Evolutionary conservation across 2,797 vertebrate species (phyloP), one percentile per base, ranked within the genome.

Genomic region (Gephyroberyx darwinii): DNA sequence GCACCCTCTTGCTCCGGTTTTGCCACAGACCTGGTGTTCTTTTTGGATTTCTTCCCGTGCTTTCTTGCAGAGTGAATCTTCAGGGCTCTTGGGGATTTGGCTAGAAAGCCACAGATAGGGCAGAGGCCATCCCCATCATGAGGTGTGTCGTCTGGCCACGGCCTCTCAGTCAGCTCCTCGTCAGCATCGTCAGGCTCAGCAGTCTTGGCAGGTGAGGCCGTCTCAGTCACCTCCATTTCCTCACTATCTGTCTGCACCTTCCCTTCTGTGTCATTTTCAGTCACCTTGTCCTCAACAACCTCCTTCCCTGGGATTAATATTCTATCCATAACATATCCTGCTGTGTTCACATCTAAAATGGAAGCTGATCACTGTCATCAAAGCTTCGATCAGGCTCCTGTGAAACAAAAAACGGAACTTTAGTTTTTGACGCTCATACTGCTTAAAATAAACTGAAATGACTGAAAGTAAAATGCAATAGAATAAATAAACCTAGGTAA

Each of bases 31-130:
- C 56, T 61, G n/a, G 48, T 59, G 13, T 67, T 74, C 59, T 86
- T 84, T 35, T 59, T 48, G 0, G 58, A 45, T 19, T 51, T 76
- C 58, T 87, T 90, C 71, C 84, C 67, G 60, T 93, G 87, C 64
- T 90, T 93, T 67, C 86, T 90, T 78, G 92, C 92, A 19, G 71
- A 67, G 48, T 94, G 93, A 82, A 91, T 94, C 89, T 96, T 95
- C 82, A 94, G 75, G 67, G 94, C 89, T 81, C 90, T 90, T 37
- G 90, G 87, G 71, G 85, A 93, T 84, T 91, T 89, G 57, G 94
- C 90, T 67, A 85, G 90, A 64, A 94, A 91, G 74, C 88, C 78
- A 41, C 93, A 93, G 39, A 84, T 51, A 1, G 87, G 55, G 59
- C 91, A 89, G 78, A 80, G 31, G 35, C 74, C 85, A 39, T 73